phyloP scores from a whole-genome alignment of 2,797 vertebrate species.

The Pangasius larnaudii region DNA sequence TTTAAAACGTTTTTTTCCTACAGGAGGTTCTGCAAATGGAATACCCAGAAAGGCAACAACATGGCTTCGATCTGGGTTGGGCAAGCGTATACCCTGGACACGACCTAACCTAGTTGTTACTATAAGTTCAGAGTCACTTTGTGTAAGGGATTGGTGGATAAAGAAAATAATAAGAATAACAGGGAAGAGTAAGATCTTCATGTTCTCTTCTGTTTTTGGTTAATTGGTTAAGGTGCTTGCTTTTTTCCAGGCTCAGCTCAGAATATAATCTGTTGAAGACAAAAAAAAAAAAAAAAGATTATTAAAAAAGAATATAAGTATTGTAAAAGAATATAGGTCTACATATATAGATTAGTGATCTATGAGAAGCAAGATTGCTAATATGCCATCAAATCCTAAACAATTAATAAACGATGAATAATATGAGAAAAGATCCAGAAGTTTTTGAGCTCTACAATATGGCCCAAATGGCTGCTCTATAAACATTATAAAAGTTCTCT shows the following conservation, averaged over 20 bases:
- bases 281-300: not conserved
- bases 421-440: not conserved
- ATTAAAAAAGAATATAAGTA: not conserved
- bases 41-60: slow-evolving; percentile 87
- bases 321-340: not conserved
- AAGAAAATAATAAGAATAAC: slow-evolving; percentile 59
- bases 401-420: not conserved
- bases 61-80: slow-evolving; percentile 72
- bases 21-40: slow-evolving; percentile 86
- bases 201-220: slow-evolving; percentile 58
- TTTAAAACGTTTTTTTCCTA: slow-evolving; percentile 83
- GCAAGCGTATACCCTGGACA: slow-evolving; percentile 77
- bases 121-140: slow-evolving; percentile 73
- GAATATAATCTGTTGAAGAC: slow-evolving; percentile 44
- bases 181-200: slow-evolving; percentile 66
- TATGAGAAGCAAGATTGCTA: not conserved
- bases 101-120: slow-evolving; percentile 77
- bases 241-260: slow-evolving; percentile 37
- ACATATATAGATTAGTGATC: too few species aligned
- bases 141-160: slow-evolving; percentile 55
- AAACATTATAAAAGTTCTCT: not conserved
- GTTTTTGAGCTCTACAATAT: not conserved
- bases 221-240: slow-evolving; percentile 25
- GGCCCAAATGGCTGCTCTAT: not conserved
- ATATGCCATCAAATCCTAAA: not conserved